Percentiles rank a stretch among this genome's conserved stretches.
Conservation (phyloP, 2,113 vertebrate species). For the Natator depressus region DNA sequence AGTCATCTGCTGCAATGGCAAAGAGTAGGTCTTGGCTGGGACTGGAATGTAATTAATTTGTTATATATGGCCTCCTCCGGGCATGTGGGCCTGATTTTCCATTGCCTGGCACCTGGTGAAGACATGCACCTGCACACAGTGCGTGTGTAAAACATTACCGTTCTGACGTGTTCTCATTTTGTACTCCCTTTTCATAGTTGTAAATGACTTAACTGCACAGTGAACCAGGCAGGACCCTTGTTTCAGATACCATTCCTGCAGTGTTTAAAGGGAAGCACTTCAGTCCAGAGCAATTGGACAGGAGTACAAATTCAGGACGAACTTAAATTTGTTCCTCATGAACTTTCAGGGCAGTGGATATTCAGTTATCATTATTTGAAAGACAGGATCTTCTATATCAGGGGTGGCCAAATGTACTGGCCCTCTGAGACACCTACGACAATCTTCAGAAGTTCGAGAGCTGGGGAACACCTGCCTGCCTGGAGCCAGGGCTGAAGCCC, state of each 20-base stretch:
- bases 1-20: neutral
- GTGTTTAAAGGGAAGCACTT: neutral
- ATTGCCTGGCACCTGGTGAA: neutral
- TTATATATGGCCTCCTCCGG: neutral
- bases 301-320: constrained; percentile 11
- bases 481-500: too few species aligned
- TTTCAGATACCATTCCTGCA: neutral
- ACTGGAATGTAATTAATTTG: neutral
- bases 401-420: too few species aligned
- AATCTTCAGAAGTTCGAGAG: too few species aligned
- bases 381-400: neutral
- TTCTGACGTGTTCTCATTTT: neutral
- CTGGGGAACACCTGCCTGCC: too few species aligned
- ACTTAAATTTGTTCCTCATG: constrained; percentile 30
- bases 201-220: neutral
- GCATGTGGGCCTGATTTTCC: neutral
- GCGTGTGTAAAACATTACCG: neutral
- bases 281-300: constrained; percentile 19
- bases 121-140: neutral
- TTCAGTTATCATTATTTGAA: neutral
- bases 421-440: too few species aligned
- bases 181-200: neutral
- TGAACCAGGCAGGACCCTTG: neutral
- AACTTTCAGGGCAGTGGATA: neutral
- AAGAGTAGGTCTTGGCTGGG: neutral